These are phyloP conservation scores for Daubentonia madagascariensis DNA, from an alignment of 2,113 vertebrate genomes.

Conservation along the genomic window DNA sequence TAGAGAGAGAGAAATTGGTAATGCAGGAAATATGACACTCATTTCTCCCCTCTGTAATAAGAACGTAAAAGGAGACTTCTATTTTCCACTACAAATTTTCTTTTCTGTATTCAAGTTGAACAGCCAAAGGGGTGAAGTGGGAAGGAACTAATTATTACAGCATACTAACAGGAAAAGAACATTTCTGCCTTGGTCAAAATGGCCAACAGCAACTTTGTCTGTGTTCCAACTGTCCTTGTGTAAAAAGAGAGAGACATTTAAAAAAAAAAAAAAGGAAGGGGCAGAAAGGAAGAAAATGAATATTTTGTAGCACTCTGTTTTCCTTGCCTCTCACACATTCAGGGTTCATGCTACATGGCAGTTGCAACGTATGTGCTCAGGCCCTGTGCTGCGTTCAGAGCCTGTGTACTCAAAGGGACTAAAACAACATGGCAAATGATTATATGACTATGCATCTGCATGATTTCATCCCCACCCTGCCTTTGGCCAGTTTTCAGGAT, in stretches of 20 bases:
- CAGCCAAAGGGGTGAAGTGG: not conserved
- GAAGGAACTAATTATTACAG: conserved; percentile 1
- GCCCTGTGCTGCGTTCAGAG: not conserved
- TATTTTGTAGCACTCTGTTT: not conserved
- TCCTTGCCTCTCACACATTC: not conserved
- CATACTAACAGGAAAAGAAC: not conserved
- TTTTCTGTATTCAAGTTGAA: conserved; percentile 29
- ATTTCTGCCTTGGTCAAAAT: not conserved
- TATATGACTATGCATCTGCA: not conserved
- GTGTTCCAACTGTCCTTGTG: not conserved
- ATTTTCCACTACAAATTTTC: not conserved
- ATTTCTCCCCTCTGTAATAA: not conserved
- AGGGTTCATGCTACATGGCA: not conserved
- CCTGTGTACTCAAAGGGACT: not conserved
- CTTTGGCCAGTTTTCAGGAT: not conserved
- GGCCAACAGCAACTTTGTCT: not conserved
- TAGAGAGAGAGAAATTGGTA: conserved; percentile 1
- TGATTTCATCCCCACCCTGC: not conserved
- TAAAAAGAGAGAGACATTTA: not conserved
- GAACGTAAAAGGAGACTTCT: not conserved
- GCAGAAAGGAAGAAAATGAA: not conserved
- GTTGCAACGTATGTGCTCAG: not conserved
- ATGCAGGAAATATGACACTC: not conserved
- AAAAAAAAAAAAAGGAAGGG: not conserved
- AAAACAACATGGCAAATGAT: not conserved